Percentiles rank a stretch among this genome's conserved stretches.
Evolutionary conservation across 2,888 invertebrate species (phyloP).

Genomic region (Lycophotia porphyrea): DNA sequence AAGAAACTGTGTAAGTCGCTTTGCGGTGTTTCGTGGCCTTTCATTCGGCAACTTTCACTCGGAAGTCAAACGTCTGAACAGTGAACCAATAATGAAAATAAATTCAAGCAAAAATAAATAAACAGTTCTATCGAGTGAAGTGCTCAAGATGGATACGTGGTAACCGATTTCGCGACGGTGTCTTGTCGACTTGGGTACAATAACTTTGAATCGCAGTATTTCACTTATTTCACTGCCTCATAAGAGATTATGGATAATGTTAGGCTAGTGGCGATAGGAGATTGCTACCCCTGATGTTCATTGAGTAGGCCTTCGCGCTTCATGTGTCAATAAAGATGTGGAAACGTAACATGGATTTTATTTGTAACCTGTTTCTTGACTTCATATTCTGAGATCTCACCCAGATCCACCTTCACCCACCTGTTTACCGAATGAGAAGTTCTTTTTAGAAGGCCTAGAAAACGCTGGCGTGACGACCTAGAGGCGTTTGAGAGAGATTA

Average conservation of each 20-base stretch:
- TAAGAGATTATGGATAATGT: conserved; percentile 79
- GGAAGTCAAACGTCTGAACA: not conserved
- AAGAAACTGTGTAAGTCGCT: not conserved
- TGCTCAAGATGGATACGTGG: too few relatives aligned
- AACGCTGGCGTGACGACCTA: too few relatives aligned
- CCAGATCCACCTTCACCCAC: not conserved
- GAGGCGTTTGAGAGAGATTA: too few relatives aligned
- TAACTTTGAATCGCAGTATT: conserved; percentile 54
- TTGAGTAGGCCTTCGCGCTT: conserved; percentile 85
- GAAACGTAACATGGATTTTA: conserved; percentile 71
- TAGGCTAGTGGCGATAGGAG: conserved; percentile 78
- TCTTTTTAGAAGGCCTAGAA: too few relatives aligned
- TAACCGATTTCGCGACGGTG: too few relatives aligned
- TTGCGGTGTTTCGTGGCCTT: not conserved
- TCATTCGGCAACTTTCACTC: not conserved
- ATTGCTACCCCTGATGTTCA: conserved; percentile 74
- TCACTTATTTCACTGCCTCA: conserved; percentile 80
- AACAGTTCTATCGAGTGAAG: not conserved
- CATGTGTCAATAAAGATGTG: conserved; percentile 88
- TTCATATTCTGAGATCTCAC: not conserved
- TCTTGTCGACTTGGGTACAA: conserved; percentile 44
- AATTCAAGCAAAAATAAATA: not conserved
- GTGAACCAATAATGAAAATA: not conserved
- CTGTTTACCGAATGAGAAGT: not conserved
- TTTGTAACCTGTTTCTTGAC: conserved; percentile 30